These are phyloP conservation scores for Tenthredo amoena DNA, from an alignment of 2,888 invertebrate genomes.

Conservation along the genomic window DNA sequence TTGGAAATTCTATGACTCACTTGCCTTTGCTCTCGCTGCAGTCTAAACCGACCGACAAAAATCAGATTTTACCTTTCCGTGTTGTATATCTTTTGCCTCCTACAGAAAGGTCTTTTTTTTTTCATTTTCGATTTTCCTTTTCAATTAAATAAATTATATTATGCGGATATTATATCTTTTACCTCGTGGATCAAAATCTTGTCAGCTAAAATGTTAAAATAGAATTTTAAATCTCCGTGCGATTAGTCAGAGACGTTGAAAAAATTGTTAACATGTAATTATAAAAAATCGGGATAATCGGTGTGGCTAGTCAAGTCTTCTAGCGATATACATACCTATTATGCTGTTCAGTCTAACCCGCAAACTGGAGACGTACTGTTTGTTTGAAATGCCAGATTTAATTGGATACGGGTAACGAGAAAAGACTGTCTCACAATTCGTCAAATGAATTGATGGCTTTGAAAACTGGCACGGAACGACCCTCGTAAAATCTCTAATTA, in stretches of 20 bases:
- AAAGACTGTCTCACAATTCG: conserved; percentile 56
- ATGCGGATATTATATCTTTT: too few species aligned
- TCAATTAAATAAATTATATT: too few species aligned
- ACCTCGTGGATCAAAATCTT: too few species aligned
- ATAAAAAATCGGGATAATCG: neutral
- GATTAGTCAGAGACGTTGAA: too few species aligned
- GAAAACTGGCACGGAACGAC: conserved; percentile 40
- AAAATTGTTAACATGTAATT: too few species aligned
- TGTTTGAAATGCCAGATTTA: conserved; percentile 48
- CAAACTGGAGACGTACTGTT: conserved; percentile 3
- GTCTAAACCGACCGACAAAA: neutral
- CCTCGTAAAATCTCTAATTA: conserved; percentile 63
- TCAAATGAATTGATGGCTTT: conserved; percentile 65
- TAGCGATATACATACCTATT: too few species aligned
- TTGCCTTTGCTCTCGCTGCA: neutral
- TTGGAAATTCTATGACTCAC: conserved; percentile 14
- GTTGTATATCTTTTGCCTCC: too few species aligned
- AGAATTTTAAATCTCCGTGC: too few species aligned
- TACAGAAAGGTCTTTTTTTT: too few species aligned
- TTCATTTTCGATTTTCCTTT: too few species aligned
- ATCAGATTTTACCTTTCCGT: too few species aligned
- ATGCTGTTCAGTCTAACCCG: neutral
- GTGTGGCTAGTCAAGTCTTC: neutral
- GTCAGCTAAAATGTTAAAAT: too few species aligned
- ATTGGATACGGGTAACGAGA: conserved; percentile 47